Base-by-base conservation (phyloP, 2,888 invertebrate species). In the Cosmia pyralina region DNA sequence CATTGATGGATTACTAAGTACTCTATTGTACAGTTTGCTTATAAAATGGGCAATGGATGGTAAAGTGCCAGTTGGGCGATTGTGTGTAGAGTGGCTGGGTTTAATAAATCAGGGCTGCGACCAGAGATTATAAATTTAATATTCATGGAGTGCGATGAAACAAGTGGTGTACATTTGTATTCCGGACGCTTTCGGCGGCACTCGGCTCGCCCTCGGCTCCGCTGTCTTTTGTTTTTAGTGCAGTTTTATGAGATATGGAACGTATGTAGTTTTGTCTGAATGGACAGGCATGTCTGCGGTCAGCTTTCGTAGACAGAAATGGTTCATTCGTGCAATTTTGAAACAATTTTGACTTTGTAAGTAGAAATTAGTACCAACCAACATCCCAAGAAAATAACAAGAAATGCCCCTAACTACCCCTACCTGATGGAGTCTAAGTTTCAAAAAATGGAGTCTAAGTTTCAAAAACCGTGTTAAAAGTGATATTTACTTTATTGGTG, bases 91-190 rank as follows among this genome's bases (percentile, higher is more conserved):
- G 64, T 48, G 72, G 69, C 70, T 59, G 62, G 83, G 79, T 85
- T 84, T 85, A 77, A 88, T 90, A 90, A 90, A 90, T 89, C 87
- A 86, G 67, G 81, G 79, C 67, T 80, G 75, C 78, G 82, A 81
- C 85, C 79, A 80, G 84, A 88, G 89, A 90, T 89, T 90, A 89
- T 89, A 81, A 84, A 85, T 88, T 90, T 89, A 90, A 89, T 90
- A 90, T 90, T 90, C 90, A 90, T 87, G 83, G 86, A 82, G 87
- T 81, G 85, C 82, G 85, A 82, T 79, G 77, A 75, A 68, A 60
- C 85, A 75, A 82, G 75, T 82, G 72, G 69, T 62, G 77, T 72
- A 83, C 84, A 83, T 83, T 84, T 82, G 74, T 84, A 77, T 84
- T 77, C 77, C 19, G 69, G 72, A 57, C 72, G 73, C 58, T 28